phyloP scores from a whole-genome alignment of 2,797 vertebrate genomes.

The Lycodopsis pacificus region DNA sequence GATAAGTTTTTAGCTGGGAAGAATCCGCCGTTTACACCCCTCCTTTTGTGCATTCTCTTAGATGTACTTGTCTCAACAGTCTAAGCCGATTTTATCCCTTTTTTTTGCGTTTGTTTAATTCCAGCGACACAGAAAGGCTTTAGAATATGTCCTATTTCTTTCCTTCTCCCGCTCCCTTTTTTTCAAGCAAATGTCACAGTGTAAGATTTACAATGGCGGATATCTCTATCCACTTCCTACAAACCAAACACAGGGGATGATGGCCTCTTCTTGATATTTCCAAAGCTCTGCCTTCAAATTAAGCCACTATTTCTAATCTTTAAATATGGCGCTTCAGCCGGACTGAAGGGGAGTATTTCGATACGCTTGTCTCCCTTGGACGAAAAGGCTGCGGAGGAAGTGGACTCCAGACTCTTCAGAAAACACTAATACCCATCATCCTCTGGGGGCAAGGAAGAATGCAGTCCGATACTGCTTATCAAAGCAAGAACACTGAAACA shows the following conservation, averaged over 20 bases:
- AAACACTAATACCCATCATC: constrained; percentile 79
- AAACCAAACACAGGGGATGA: constrained; percentile 78
- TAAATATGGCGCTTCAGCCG: constrained; percentile 71
- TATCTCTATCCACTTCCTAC: constrained; percentile 80
- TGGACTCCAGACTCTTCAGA: constrained; percentile 76
- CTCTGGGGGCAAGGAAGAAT: constrained; percentile 60
- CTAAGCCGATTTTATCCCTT: constrained; percentile 83
- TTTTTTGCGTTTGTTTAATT: constrained; percentile 82
- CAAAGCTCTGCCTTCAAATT: constrained; percentile 78
- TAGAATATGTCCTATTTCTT: constrained; percentile 78
- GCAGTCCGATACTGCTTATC: constrained; percentile 72
- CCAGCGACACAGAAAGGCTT: constrained; percentile 81
- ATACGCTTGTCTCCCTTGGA: constrained; percentile 69
- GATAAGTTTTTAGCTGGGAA: constrained; percentile 83
- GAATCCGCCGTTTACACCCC: constrained; percentile 81
- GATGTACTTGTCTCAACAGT: constrained; percentile 84
- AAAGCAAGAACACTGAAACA: constrained; percentile 79
- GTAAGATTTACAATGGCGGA: constrained; percentile 77
- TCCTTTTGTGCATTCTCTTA: constrained; percentile 83
- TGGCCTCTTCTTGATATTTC: constrained; percentile 82
- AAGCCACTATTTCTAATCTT: constrained; percentile 83
- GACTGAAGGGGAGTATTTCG: constrained; percentile 70
- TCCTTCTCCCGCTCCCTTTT: constrained; percentile 52
- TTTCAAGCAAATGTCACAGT: constrained; percentile 77
- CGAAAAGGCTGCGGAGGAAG: constrained; percentile 63